These are phyloP conservation scores for Heliothis peltigera DNA, from an alignment of 2,888 invertebrate genomes.

Conservation along the genomic window DNA sequence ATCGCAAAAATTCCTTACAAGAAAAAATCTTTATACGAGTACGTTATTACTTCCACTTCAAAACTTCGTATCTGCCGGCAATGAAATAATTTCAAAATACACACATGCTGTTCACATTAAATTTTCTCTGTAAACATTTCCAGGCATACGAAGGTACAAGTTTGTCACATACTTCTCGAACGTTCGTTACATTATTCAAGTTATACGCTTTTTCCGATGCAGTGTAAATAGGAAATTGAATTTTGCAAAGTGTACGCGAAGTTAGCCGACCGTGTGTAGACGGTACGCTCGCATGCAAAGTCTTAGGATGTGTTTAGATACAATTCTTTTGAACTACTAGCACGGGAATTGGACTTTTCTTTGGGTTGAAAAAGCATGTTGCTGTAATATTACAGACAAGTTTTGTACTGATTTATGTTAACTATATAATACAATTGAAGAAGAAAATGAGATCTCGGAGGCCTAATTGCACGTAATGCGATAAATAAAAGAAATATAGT, in stretches of 20 bases:
- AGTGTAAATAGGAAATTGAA: slow-evolving; percentile 67
- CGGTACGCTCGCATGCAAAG: slow-evolving; percentile 28
- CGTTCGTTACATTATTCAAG: slow-evolving; percentile 70
- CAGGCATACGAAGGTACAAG: slow-evolving; percentile 30
- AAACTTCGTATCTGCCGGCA: slow-evolving; percentile 13
- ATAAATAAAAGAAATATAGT: too few species aligned
- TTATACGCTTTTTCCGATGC: slow-evolving; percentile 67
- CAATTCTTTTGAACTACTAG: neutral
- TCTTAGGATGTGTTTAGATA: slow-evolving; percentile 24
- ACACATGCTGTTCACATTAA: slow-evolving; percentile 62
- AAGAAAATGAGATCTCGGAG: too few species aligned
- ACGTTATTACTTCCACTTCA: slow-evolving; percentile 9
- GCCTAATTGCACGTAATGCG: too few species aligned
- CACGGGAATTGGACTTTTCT: neutral
- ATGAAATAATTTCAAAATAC: slow-evolving; percentile 51
- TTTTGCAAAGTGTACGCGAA: slow-evolving; percentile 62
- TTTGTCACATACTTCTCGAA: slow-evolving; percentile 58
- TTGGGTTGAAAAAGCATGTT: neutral
- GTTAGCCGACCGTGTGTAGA: slow-evolving; percentile 61
- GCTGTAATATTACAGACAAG: too few species aligned
- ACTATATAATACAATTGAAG: too few species aligned
- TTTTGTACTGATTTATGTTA: too few species aligned
- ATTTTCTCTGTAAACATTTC: slow-evolving; percentile 32
- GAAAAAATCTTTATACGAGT: neutral
- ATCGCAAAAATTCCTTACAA: neutral